phyloP scores from a whole-genome alignment of 2,797 vertebrate species.

The Crypturellus tataupa region DNA sequence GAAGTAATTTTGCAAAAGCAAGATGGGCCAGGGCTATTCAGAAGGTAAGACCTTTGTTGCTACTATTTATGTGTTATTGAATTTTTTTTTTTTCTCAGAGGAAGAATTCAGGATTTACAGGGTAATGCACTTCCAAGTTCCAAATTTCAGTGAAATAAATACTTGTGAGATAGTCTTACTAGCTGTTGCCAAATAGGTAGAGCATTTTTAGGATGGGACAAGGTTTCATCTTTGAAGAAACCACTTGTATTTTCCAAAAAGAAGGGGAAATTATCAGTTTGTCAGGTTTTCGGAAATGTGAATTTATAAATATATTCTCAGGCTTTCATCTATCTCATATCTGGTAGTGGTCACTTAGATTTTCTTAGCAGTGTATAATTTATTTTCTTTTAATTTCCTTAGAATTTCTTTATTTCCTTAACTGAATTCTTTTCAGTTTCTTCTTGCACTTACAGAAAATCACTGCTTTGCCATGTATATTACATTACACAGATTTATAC shows the following conservation, averaged over 20 bases:
- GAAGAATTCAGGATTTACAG: neutral
- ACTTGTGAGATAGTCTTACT: no score
- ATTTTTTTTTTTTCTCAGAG: neutral
- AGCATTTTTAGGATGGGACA: no score
- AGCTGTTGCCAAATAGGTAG: no score
- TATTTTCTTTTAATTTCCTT: neutral
- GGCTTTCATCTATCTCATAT: neutral
- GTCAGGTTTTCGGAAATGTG: neutral
- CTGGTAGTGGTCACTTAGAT: neutral
- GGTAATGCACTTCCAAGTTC: no score
- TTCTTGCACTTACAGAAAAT: neutral
- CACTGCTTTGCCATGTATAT: neutral
- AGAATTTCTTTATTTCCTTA: neutral
- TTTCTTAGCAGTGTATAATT: neutral
- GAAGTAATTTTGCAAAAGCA: conserved; percentile 61
- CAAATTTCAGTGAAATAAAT: no score
- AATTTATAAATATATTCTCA: neutral
- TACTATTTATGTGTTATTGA: neutral
- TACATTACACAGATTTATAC: neutral
- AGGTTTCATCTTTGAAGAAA: neutral
- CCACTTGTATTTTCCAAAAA: neutral
- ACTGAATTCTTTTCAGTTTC: neutral
- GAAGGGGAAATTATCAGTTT: neutral
- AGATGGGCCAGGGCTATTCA: conserved; percentile 75
- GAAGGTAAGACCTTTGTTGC: conserved; percentile 68